A percentile compares a stretch with the other conserved stretches of the same genome.
phyloP scores from a whole-genome alignment of 1,140 invertebrate genomes.

The Lordiphosa mommai region DNA sequence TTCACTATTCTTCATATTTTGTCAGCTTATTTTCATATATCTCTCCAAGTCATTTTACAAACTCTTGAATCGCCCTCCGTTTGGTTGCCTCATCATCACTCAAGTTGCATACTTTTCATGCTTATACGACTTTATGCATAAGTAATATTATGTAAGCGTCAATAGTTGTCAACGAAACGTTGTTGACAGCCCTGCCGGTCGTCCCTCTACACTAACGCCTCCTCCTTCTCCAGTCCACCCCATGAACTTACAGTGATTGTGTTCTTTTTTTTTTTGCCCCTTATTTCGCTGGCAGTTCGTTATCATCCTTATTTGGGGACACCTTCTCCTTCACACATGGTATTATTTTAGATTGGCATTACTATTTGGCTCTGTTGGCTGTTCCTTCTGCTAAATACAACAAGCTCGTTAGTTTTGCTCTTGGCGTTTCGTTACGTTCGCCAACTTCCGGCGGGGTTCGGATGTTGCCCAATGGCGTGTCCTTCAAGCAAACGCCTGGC shows the following conservation, averaged over 20 bases:
- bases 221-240: not conserved
- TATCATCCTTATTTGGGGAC: conserved; percentile 28
- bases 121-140: conserved; percentile 57
- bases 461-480: conserved; percentile 36
- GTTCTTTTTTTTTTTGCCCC: conserved; percentile 15
- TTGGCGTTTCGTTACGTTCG: conserved; percentile 44
- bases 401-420: conserved; percentile 69
- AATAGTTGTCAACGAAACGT: conserved; percentile 64
- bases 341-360: conserved; percentile 71
- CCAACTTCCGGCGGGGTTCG: conserved; percentile 39
- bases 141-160: conserved; percentile 70
- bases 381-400: conserved; percentile 52
- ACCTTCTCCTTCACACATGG: conserved; percentile 28
- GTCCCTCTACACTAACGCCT: not conserved
- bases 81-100: conserved; percentile 14
- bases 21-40: too few relatives aligned
- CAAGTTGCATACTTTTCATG: conserved; percentile 24
- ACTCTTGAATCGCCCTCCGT: conserved; percentile 7
- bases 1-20: too few relatives aligned
- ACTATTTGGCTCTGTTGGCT: conserved; percentile 18
- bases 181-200: conserved; percentile 37
- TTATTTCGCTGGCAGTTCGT: conserved; percentile 56
- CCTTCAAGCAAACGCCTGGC: conserved; percentile 57
- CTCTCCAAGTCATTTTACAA: too few relatives aligned
- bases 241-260: conserved; percentile 17